A percentile compares a stretch with the other conserved stretches of the same genome.
Evolutionary conservation across 2,113 vertebrate species (phyloP).

Genomic region (Dipodomys stephensi): DNA sequence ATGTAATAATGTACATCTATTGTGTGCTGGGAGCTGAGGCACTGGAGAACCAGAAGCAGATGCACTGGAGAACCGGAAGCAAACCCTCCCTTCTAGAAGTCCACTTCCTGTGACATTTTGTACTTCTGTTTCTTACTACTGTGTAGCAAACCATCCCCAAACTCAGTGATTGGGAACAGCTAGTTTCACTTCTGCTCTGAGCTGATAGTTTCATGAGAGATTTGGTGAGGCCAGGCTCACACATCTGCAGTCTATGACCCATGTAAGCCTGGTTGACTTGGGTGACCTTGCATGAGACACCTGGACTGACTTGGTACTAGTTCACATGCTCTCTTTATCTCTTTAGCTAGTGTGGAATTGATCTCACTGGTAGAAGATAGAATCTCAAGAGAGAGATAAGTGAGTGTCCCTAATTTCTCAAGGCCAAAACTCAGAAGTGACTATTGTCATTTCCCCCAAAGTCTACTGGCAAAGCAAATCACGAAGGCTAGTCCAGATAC

Average conservation of each 20-base stretch:
- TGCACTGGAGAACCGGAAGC: background rate
- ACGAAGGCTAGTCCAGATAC: background rate
- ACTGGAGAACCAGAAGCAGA: too few species aligned
- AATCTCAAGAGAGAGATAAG: background rate
- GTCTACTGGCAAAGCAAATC: slow-evolving; percentile 10
- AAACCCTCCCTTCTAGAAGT: background rate
- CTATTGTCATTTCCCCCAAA: background rate
- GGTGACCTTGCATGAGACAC: background rate
- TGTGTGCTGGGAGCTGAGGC: background rate
- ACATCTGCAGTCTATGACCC: background rate
- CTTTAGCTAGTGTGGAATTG: background rate
- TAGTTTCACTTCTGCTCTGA: background rate
- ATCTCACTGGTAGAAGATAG: background rate
- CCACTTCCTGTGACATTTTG: background rate
- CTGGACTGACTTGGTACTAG: background rate
- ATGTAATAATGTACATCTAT: background rate
- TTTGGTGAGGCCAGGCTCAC: background rate
- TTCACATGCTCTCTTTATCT: background rate
- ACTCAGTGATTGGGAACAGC: background rate
- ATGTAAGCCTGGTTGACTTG: background rate
- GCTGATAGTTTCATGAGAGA: background rate
- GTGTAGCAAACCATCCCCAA: background rate
- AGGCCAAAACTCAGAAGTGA: background rate
- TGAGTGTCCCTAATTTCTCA: background rate
- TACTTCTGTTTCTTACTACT: background rate